These are phyloP conservation scores for Antedon bifida DNA, from an alignment of 35 echinoderm and acorn worm genomes.

Conservation along the genomic window DNA sequence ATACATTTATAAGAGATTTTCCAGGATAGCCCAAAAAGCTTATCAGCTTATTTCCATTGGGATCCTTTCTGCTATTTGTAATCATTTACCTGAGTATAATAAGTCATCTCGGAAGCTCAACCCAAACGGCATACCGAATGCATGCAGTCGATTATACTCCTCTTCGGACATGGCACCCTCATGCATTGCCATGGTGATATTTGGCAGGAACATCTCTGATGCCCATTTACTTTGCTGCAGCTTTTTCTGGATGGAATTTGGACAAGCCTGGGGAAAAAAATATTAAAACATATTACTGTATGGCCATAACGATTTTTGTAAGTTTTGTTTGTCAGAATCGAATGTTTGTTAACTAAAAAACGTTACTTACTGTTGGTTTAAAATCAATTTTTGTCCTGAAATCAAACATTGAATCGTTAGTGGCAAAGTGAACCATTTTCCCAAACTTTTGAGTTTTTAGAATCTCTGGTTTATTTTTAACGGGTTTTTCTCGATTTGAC, in stretches of 20 bases:
- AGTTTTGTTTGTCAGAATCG: too few species aligned
- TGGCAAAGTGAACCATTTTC: background rate
- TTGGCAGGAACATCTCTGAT: background rate
- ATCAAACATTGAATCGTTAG: background rate
- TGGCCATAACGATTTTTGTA: too few species aligned
- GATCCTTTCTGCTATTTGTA: too few species aligned
- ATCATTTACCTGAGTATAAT: background rate
- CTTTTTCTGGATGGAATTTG: constrained; percentile 6
- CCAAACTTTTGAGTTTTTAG: background rate
- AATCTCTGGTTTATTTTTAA: too few species aligned
- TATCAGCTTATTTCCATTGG: too few species aligned
- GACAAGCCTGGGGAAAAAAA: background rate
- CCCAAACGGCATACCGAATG: background rate
- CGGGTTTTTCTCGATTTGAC: too few species aligned
- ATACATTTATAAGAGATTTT: too few species aligned
- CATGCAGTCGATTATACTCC: background rate
- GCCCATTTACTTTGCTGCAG: background rate
- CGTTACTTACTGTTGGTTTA: background rate
- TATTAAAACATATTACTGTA: background rate
- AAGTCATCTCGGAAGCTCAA: background rate
- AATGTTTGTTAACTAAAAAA: too few species aligned
- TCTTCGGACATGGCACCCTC: background rate
- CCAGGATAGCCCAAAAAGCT: too few species aligned
- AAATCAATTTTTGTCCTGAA: background rate
- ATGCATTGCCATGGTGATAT: background rate